Percentiles rank a stretch among this genome's conserved stretches.
phyloP scores from a whole-genome alignment of 2,888 invertebrate species.

The Nymphalis urticae region DNA sequence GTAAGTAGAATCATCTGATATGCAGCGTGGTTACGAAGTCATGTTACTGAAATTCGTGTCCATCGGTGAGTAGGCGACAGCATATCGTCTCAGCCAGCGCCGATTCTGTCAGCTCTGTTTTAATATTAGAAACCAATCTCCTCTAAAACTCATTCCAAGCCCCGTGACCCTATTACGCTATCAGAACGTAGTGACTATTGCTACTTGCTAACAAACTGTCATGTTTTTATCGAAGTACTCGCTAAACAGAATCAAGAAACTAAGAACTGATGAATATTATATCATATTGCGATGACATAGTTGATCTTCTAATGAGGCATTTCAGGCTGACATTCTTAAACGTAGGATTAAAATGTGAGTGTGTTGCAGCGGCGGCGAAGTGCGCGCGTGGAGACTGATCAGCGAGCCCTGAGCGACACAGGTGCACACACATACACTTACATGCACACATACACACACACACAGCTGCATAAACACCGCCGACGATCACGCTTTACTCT shows the following conservation, averaged over 20 bases:
- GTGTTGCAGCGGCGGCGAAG: slow-evolving; percentile 87
- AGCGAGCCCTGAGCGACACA: slow-evolving; percentile 68
- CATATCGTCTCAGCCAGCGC: too few species aligned
- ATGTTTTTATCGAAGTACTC: background rate
- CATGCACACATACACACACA: slow-evolving; percentile 32
- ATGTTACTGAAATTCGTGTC: too few species aligned
- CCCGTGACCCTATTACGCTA: background rate
- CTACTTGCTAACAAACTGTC: background rate
- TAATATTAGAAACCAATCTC: background rate
- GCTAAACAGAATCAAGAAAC: background rate
- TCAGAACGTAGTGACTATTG: background rate
- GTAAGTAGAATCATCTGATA: too few species aligned
- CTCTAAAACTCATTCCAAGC: background rate
- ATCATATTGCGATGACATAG: background rate
- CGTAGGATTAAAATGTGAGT: slow-evolving; percentile 40
- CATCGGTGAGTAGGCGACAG: too few species aligned
- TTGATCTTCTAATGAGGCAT: background rate
- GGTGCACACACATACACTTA: slow-evolving; percentile 45
- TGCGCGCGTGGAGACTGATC: slow-evolving; percentile 84
- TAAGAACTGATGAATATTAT: background rate
- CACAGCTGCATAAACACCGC: slow-evolving; percentile 22
- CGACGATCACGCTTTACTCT: slow-evolving; percentile 29
- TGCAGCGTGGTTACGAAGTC: too few species aligned
- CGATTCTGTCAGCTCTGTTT: too few species aligned
- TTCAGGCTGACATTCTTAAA: slow-evolving; percentile 1